Conservation (phyloP, 2,113 vertebrate genomes). For the Chaenocephalus aceratus region DNA sequence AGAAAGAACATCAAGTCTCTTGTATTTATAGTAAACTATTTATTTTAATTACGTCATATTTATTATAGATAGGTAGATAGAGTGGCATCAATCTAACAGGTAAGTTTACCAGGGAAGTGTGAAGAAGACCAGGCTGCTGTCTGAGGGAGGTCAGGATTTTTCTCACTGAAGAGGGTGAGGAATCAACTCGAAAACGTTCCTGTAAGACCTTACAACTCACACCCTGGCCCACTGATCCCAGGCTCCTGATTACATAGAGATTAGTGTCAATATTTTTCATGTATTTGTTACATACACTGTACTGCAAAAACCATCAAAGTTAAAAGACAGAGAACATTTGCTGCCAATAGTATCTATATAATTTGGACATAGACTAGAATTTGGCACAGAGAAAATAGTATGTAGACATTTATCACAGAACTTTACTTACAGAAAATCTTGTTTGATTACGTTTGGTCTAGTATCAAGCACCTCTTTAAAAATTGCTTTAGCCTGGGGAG, state of each 20-base stretch:
- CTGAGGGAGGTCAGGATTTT: slow-evolving; percentile 73
- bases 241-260: slow-evolving; percentile 66
- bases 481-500: slow-evolving; percentile 79
- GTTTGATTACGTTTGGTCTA: slow-evolving; percentile 42
- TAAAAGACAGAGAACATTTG: not conserved
- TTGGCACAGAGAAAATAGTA: not conserved
- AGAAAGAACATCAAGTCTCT: not conserved
- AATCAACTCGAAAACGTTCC: slow-evolving; percentile 37
- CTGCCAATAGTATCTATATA: not conserved
- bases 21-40: not conserved
- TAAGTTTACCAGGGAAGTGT: slow-evolving; percentile 79
- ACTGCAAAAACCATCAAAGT: slow-evolving; percentile 4
- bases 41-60: not conserved
- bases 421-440: slow-evolving; percentile 75
- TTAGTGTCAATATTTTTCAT: not conserved
- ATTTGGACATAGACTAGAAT: not conserved
- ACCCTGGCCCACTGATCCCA: slow-evolving; percentile 81
- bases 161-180: slow-evolving; percentile 36
- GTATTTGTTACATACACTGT: not conserved
- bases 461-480: slow-evolving; percentile 59
- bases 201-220: slow-evolving; percentile 75
- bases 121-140: slow-evolving; percentile 77
- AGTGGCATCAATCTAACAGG: not conserved
- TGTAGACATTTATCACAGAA: not conserved
- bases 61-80: not conserved